Percentiles rank a stretch among this genome's conserved stretches.
phyloP scores from a whole-genome alignment of 2,113 vertebrate genomes.

The Lota lota region DNA sequence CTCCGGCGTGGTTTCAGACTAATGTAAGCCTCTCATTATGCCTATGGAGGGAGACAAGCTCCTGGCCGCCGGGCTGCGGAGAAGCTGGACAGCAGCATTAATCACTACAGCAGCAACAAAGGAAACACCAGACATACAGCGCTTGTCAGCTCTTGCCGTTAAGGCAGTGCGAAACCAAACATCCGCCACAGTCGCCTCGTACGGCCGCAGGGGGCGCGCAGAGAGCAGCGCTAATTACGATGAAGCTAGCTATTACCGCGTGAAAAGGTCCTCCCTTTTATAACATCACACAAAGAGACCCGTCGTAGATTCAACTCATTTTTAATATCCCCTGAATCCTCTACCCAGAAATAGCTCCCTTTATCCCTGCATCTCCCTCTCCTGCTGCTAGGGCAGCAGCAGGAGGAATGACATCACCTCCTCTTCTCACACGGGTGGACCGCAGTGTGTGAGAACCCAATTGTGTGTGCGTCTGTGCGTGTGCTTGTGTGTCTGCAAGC shows the following conservation, averaged over 20 bases:
- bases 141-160: conserved; percentile 26
- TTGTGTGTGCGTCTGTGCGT: conserved; percentile 13
- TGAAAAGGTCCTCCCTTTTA: conserved; percentile 29
- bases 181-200: background rate
- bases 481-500: conserved; percentile 9
- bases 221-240: conserved; percentile 13
- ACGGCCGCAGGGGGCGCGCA: conserved; percentile 14
- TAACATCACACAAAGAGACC: background rate
- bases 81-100: conserved; percentile 34
- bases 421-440: conserved; percentile 39
- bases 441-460: conserved; percentile 59
- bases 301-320: background rate
- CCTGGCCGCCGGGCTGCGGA: conserved; percentile 10
- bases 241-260: conserved; percentile 42
- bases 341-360: no score
- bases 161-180: conserved; percentile 31
- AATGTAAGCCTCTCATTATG: conserved; percentile 38
- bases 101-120: conserved; percentile 44
- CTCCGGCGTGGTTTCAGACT: conserved; percentile 28
- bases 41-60: conserved; percentile 33
- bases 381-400: conserved; percentile 52
- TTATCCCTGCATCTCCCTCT: background rate
- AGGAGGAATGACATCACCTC: conserved; percentile 73
- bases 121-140: conserved; percentile 43
- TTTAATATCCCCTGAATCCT: background rate